These are phyloP conservation scores for Philopotamus ludificatus DNA, from an alignment of 1,140 invertebrate genomes.

Conservation along the genomic window DNA sequence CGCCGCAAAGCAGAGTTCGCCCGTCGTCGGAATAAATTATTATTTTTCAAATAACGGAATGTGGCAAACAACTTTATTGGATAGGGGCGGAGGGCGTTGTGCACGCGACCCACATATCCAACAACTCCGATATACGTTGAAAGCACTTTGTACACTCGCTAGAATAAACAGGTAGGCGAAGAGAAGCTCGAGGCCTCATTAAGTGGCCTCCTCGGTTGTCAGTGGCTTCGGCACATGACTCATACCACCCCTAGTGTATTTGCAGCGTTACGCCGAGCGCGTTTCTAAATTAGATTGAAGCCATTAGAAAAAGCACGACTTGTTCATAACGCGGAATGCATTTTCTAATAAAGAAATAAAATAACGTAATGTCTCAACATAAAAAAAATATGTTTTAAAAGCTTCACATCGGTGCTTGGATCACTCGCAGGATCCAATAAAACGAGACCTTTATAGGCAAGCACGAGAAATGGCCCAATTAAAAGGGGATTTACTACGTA, in stretches of 20 bases:
- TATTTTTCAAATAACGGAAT: no score
- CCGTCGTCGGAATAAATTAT: no score
- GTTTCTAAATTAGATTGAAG: constrained; percentile 1
- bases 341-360: constrained; percentile 21
- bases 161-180: constrained; percentile 32
- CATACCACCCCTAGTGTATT: constrained; percentile 3
- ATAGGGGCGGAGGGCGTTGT: background rate
- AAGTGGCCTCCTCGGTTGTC: constrained; percentile 36
- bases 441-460: constrained; percentile 33
- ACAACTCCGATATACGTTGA: constrained; percentile 1
- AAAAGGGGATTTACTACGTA: constrained; percentile 35
- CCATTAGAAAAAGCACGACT: constrained; percentile 1
- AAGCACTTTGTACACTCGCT: constrained; percentile 16
- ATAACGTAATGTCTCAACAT: constrained; percentile 6
- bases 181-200: constrained; percentile 35
- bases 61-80: no score
- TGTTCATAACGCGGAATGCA: constrained; percentile 13
- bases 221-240: constrained; percentile 25
- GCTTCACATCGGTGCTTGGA: constrained; percentile 17
- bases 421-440: constrained; percentile 29
- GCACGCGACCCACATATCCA: background rate
- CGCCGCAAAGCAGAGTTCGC: no score
- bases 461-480: constrained; percentile 35
- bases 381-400: constrained; percentile 17
- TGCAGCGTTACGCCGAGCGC: background rate